Base-by-base conservation (phyloP, 2,113 vertebrate genomes). In the Chaetura pelagica region DNA sequence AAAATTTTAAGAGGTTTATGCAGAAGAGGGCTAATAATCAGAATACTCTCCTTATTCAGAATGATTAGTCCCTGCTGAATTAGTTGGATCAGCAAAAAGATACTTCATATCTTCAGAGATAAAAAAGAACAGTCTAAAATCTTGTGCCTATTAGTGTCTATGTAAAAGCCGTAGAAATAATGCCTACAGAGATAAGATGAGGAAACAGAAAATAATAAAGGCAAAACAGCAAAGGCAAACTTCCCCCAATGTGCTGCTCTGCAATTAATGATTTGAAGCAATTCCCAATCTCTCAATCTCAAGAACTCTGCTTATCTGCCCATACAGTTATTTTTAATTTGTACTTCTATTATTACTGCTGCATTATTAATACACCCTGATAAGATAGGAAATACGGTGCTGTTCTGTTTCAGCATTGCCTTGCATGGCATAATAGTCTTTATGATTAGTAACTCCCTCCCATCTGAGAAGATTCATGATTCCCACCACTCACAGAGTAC, bases 301-400 rank as follows among this genome's bases (percentile, higher is more conserved):
- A 91, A 91, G 48, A 87, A 76, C 63, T 91, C 89, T 91, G 42
- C 38, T 94, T 93, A 89, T 89, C 97, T 85, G 20, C 62, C 73
- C 46, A 89, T 97, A 86, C 89, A 90, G 85, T 87, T 71, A 75
- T 96, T 96, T 97, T 90, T 88, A 84, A 94, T 90, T 76, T 87
- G 93, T 93, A 95, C 84, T 89, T 77, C 89, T 76, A 62, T 94
- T 94, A 94, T 91, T 67, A 82, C 80, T 75, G 44, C 55, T 97
- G 87, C 92, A 93, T 93, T 95, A 94, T 84, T 91, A 95, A 97
- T 79, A 91, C 62, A 86, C 85, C 78, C 87, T 42, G 90, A 94
- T 95, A 94, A 90, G 79, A 75, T n/a, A 96, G 95, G 84, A 95
- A 95, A 93, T 30, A 51, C 55, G 58, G 63, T 68, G 61, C 72